Evolutionary conservation across 30 jellyfish, hydroid and myxozoan species (phyloP).

Genomic region (Cassiopea andromeda): DNA sequence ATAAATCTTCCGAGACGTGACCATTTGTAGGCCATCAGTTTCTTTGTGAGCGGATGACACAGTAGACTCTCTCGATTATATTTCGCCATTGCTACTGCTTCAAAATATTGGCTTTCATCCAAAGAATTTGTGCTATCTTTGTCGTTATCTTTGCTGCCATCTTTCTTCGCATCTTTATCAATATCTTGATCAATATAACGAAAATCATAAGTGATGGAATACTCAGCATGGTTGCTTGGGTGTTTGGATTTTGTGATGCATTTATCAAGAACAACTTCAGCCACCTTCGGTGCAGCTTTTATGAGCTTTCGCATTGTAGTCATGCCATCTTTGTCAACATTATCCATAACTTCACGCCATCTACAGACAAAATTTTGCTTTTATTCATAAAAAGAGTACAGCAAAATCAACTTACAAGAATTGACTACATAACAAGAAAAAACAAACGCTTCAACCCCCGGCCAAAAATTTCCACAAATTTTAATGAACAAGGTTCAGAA

Average conservation of each 20-base stretch:
- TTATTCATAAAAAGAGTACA: not conserved
- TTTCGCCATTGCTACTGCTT: slow-evolving; percentile 77
- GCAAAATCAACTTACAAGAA: no score
- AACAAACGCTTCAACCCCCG: no score
- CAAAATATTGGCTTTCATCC: slow-evolving; percentile 57
- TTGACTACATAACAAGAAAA: no score
- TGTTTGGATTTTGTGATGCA: slow-evolving; percentile 77
- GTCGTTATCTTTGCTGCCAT: no score
- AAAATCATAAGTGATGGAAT: slow-evolving; percentile 71
- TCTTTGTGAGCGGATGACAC: slow-evolving; percentile 76
- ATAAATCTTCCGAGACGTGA: slow-evolving; percentile 77
- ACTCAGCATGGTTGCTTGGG: slow-evolving; percentile 46
- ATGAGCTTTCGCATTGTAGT: slow-evolving; percentile 91
- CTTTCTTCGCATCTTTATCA: not conserved
- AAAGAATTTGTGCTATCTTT: no score
- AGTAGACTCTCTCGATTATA: slow-evolving; percentile 75
- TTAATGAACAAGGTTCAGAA: no score
- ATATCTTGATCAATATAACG: slow-evolving; percentile 76
- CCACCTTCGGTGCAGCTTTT: slow-evolving; percentile 83
- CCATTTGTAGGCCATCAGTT: slow-evolving; percentile 79
- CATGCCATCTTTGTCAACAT: slow-evolving; percentile 62
- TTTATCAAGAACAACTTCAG: slow-evolving; percentile 76
- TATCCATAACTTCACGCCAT: slow-evolving; percentile 89
- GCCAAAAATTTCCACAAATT: no score
- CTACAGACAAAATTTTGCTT: slow-evolving; percentile 16